phyloP scores from a whole-genome alignment of 2,888 invertebrate genomes.

The Eupsilia transversa region DNA sequence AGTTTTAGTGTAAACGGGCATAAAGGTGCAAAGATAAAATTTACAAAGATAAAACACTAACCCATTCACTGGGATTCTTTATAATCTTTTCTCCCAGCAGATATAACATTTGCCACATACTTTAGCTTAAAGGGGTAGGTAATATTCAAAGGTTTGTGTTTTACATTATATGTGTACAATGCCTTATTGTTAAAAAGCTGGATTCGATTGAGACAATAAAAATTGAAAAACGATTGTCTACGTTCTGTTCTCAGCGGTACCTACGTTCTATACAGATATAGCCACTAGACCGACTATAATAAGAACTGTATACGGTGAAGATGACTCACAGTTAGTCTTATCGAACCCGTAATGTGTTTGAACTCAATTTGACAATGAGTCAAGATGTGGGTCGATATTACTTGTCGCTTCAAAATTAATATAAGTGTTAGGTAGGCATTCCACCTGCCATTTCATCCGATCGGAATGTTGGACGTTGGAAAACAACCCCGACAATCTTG shows the following conservation, averaged over 20 bases:
- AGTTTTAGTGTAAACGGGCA: not conserved
- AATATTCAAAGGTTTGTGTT: not conserved
- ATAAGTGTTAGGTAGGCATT: not conserved
- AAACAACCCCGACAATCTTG: not conserved
- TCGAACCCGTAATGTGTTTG: constrained; percentile 25
- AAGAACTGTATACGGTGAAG: constrained; percentile 7
- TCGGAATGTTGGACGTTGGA: not conserved
- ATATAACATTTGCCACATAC: not conserved
- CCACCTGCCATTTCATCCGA: not conserved
- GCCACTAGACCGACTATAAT: constrained; percentile 7
- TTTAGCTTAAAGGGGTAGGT: not conserved
- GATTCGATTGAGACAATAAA: constrained; percentile 6
- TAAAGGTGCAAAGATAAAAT: not conserved
- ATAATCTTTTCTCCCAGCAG: no score
- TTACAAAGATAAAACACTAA: not conserved
- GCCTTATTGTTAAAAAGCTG: constrained; percentile 25
- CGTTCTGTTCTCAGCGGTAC: not conserved
- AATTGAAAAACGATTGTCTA: constrained; percentile 19
- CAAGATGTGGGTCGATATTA: constrained; percentile 16
- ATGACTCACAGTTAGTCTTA: constrained; percentile 29
- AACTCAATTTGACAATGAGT: constrained; percentile 21
- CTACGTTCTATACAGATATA: not conserved
- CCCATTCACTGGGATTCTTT: not conserved
- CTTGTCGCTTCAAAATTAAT: not conserved
- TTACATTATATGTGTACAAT: not conserved